Base-by-base conservation (phyloP, 1,140 invertebrate genomes). In the Musca domestica region DNA sequence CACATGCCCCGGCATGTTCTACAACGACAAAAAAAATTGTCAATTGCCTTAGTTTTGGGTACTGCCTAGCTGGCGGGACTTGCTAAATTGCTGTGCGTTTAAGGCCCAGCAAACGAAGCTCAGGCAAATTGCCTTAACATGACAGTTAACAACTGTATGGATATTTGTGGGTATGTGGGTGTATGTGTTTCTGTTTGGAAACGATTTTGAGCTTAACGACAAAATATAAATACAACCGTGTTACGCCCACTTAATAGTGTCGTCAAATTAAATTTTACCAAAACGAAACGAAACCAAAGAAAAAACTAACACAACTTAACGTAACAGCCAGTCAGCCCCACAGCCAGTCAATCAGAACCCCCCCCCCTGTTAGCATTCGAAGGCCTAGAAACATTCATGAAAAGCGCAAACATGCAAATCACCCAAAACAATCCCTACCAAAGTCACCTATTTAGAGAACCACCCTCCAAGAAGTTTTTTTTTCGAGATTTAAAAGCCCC, bases 191-290 rank as follows among this genome's bases (percentile, higher is more conserved):
- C n/a, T n/a, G n/a, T n/a, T n/a, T n/a, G n/a, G n/a, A n/a, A 41
- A 12, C 34, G 34, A 41, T 41, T 41, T 41, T 41, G 10, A 41
- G 34, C 34, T 41, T 41, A 41, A 41, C 34, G 10, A 41, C 34
- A 12, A 41, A 41, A 41, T 20, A 51, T 51, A 34, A 41, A 58
- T 17, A 61, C 34, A 61, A 61, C 56, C n/a, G 56, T 61, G 56
- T 61, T 61, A 61, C 56, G 56, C 56, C 56, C 56, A 61, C 56
- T 61, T 61, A 61, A 61, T 61, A 61, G 56, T 61, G 56, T 61
- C 56, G 56, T 61, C 56, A 61, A 61, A 61, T 61, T 61, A 61
- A 61, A 61, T 61, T 61, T 61, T 22, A 1, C 54, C 54, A 58
- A 61, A 41, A 41, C 34, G 10, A 61, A n/a, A 7, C 56, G 17